Conservation (phyloP, 2,113 vertebrate genomes). For the Lophura nycthemera region DNA sequence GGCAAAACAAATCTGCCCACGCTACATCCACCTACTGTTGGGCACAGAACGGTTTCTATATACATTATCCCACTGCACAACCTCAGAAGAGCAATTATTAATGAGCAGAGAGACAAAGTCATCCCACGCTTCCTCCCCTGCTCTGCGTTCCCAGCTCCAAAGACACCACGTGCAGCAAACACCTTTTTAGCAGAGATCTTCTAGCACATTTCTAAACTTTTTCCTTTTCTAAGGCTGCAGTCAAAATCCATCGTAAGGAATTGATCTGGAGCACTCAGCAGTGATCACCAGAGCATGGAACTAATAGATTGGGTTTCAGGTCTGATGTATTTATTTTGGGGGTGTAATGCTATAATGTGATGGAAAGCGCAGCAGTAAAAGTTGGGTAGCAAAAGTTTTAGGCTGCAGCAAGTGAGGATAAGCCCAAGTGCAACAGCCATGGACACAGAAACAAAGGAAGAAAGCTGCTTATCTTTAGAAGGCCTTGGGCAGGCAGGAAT, state of each 20-base stretch:
- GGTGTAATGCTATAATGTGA: no score
- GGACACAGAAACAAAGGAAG: no score
- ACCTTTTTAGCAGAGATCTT: not conserved
- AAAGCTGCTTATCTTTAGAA: no score
- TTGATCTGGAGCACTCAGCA: fast-evolving
- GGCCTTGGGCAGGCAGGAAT: no score
- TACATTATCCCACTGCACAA: fast-evolving
- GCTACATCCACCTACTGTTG: fast-evolving
- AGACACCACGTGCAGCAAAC: not conserved
- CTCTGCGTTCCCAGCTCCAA: not conserved
- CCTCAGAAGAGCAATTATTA: fast-evolving
- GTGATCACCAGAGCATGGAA: not conserved
- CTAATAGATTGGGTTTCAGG: not conserved
- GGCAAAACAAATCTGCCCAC: not conserved
- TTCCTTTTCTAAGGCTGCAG: not conserved
- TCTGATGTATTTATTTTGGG: not conserved
- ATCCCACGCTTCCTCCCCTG: not conserved
- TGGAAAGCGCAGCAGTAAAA: no score
- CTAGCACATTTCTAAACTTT: not conserved
- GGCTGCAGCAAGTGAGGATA: no score
- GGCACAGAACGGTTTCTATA: fast-evolving
- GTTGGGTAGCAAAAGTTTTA: no score
- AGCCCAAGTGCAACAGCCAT: no score
- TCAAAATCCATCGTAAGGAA: not conserved
- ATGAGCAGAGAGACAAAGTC: not conserved